A percentile compares a stretch with the other conserved stretches of the same genome.
These are phyloP conservation scores for Catocala nupta DNA, from an alignment of 2,888 invertebrate genomes.

Conservation along the genomic window DNA sequence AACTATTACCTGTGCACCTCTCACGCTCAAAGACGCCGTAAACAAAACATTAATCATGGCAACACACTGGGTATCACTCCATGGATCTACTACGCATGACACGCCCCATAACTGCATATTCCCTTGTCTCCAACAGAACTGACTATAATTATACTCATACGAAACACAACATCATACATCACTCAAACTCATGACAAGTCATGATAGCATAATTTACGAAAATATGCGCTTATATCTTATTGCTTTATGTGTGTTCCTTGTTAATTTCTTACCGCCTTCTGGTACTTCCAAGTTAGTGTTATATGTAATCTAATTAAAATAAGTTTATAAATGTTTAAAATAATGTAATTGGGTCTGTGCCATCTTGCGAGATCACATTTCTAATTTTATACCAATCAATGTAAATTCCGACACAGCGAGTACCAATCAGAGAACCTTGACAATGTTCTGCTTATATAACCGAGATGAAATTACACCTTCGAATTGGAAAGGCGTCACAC, in stretches of 20 bases:
- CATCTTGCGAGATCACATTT: slow-evolving; percentile 9
- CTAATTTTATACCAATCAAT: not conserved
- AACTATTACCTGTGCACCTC: slow-evolving; percentile 54
- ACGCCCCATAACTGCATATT: slow-evolving; percentile 22
- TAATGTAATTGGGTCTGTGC: not conserved
- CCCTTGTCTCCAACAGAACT: slow-evolving; percentile 11
- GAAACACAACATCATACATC: slow-evolving; percentile 43
- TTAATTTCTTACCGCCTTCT: slow-evolving; percentile 14
- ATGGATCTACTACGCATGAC: slow-evolving; percentile 28
- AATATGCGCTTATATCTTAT: slow-evolving; percentile 43
- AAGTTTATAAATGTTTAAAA: not conserved
- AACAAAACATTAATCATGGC: slow-evolving; percentile 8
- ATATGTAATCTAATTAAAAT: not conserved
- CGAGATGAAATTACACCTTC: slow-evolving; percentile 40
- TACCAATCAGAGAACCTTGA: slow-evolving; percentile 2
- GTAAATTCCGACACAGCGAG: slow-evolving; percentile 1
- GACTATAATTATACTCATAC: slow-evolving; percentile 20
- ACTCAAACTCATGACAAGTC: slow-evolving; percentile 46
- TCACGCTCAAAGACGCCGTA: slow-evolving; percentile 28
- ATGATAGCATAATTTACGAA: slow-evolving; percentile 47
- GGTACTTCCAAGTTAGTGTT: slow-evolving; percentile 5
- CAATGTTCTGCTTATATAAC: slow-evolving; percentile 15
- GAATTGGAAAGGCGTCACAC: slow-evolving; percentile 38
- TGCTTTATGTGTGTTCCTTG: slow-evolving; percentile 46
- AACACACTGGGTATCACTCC: slow-evolving; percentile 37